A percentile compares a stretch with the other conserved stretches of the same genome.
These are phyloP conservation scores for Centropus bengalensis DNA, from an alignment of 2,113 vertebrate genomes.

Conservation along the genomic window DNA sequence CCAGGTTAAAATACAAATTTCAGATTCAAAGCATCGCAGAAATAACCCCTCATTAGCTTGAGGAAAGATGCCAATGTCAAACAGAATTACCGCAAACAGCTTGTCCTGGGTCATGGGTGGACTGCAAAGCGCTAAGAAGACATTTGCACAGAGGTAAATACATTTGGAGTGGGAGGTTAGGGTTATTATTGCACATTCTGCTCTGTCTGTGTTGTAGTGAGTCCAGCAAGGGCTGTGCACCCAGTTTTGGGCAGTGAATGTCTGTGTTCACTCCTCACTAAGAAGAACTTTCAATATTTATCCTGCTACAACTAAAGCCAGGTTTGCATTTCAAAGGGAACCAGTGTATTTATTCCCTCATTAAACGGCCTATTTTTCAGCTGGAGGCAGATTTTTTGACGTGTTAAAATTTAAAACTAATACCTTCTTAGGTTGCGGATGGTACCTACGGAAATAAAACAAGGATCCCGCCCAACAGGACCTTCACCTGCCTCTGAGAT, in stretches of 20 bases:
- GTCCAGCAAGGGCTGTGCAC: neutral
- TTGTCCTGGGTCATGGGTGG: neutral
- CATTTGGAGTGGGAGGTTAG: neutral
- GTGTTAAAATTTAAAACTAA: neutral
- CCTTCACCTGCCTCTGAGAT: neutral
- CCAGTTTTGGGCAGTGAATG: neutral
- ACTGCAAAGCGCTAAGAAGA: neutral
- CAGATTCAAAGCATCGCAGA: neutral
- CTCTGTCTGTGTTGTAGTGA: neutral
- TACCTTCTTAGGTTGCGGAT: neutral
- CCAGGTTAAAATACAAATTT: neutral
- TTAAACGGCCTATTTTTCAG: neutral
- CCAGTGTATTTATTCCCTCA: neutral
- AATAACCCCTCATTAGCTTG: neutral
- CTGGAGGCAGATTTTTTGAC: neutral
- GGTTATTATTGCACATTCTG: neutral
- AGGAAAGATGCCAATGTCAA: neutral
- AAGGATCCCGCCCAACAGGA: neutral
- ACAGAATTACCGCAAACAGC: neutral
- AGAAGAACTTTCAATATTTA: neutral
- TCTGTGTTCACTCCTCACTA: neutral
- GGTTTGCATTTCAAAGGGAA: constrained; percentile 38
- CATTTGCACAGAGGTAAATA: neutral
- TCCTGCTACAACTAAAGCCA: neutral
- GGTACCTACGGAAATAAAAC: neutral